Base-by-base conservation (phyloP, 2,113 vertebrate species). In the Prunella himalayana region DNA sequence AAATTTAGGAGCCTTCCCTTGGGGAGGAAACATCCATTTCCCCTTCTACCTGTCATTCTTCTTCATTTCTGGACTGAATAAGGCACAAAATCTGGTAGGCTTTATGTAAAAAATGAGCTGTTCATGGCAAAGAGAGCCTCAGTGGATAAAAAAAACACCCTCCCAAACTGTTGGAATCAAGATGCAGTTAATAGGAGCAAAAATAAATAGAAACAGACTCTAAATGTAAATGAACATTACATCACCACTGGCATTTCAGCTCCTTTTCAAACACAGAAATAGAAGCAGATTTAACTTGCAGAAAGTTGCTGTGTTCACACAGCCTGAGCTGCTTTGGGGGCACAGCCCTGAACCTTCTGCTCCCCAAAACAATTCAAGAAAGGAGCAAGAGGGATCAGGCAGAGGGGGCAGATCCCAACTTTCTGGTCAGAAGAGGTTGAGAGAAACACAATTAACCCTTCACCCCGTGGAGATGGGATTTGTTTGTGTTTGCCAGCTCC, bases 221-320 rank as follows among this genome's bases (percentile, higher is more conserved):
- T 60, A 95, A 78, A 97, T 95, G 92, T 91, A 96, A 97, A 96
- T 92, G 82, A 86, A 92, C 71, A 77, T 95, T 54, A 90, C 90
- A 73, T 95, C 96, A 96, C 71, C 71, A 18, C 75, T 78, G 82
- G 94, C 92, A 96, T 93, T 95, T 91, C 86, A 79, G 59, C 71
- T 91, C 75, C 60, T 82, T 95, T 83, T 80, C 82, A 88, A 88
- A 70, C 5, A 24, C 68, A 78, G 82, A 70, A 93, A 83, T 72
- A 86, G 95, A 72, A 91, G 56, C 78, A 70, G 70, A 61, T 80
- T 66, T 80, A 11, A 82, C 37, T 94, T 20, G 77, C 86, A 86
- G 65, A 9, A 64, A 51, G 37, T 56, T 18, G 61, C 47, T 76
- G 65, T 42, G 37, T 30, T 89, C 51, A 70, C 13, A 23, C 19